Evolutionary conservation across 1,140 invertebrate species (phyloP), one percentile per base, ranked within the genome.

Genomic region (Chymomyza costata): DNA sequence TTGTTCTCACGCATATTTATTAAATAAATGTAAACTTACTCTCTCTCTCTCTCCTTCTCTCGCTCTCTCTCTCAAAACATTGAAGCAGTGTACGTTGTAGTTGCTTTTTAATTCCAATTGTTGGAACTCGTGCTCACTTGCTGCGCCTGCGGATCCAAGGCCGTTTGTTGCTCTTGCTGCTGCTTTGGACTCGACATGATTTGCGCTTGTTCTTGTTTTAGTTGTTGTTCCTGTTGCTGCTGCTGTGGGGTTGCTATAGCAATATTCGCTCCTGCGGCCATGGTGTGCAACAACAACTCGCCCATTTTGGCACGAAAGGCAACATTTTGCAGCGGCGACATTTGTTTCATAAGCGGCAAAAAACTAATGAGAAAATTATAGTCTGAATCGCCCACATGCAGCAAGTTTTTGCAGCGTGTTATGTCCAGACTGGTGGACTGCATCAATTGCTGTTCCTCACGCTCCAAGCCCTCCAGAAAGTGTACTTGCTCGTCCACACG

Each of bases 351-450:
- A 7, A 82, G 46, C 11, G 82, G 82, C 62, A 84, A 44, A 37
- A 84, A 84, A 41, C 82, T 84, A 13, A 84, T 66, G 3, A 84
- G 63, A 39, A 80, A 84, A 61, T 84, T 84, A 40, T 84, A 84
- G 21, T 84, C 82, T 0, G 82, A 78, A 34, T 84, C 82, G 37
- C 76, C 82, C 39, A 84, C 65, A 38, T 84, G 82, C 32, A 78
- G 37, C 3, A 65, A 14, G 11, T 59, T 80, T 44, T 78, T 83
- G 58, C 73, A 62, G 14, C 82, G 65, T 10, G 59, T 69, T 53
- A 84, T 32, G 13, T 84, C 82, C 44, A 69, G 68, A 32, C 61
- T 73, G 48, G 82, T 84, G 5, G 82, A 84, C 50, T 80, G 76
- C 45, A 84, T 84, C 38, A 84, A 30, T 43, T 84, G 65, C 17